Conservation (phyloP, 2,113 vertebrate genomes). For the Delphinus delphis region DNA sequence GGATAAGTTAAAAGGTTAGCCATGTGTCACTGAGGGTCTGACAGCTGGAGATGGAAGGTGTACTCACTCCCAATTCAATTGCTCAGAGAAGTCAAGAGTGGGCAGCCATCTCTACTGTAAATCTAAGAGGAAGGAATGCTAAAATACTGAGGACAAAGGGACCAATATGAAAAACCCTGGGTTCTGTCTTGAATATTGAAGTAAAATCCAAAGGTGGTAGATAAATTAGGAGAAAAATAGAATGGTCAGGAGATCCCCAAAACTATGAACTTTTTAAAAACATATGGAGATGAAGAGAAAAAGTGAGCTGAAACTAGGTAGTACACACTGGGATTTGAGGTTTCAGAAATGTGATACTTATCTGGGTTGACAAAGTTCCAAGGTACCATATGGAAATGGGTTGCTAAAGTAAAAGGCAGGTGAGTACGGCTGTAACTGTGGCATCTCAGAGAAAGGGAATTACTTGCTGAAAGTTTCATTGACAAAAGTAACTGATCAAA, state of each 20-base stretch:
- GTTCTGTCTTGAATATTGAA: not conserved
- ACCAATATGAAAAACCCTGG: not conserved
- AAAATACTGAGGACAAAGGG: not conserved
- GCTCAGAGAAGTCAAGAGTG: not conserved
- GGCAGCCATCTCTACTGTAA: not conserved
- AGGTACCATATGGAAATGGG: not conserved
- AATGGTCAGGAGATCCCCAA: not conserved
- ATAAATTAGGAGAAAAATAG: not conserved
- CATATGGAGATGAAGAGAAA: not conserved
- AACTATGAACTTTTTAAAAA: not conserved
- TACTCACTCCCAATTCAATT: not conserved
- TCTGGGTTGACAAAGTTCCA: not conserved
- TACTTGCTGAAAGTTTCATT: not conserved
- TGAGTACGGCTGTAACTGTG: not conserved
- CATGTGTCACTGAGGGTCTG: not conserved
- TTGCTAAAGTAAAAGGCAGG: not conserved
- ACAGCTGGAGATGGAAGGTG: not conserved
- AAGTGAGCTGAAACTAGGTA: not conserved
- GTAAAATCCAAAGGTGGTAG: not conserved
- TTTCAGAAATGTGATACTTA: not conserved
- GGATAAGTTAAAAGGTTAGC: not conserved
- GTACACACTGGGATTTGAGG: not conserved
- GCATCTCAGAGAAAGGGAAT: not conserved
- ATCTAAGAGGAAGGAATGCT: not conserved
- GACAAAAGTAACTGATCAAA: not conserved